Evolutionary conservation across 2,113 vertebrate genomes (phyloP).

Genomic region (Pseudopodoces humilis): DNA sequence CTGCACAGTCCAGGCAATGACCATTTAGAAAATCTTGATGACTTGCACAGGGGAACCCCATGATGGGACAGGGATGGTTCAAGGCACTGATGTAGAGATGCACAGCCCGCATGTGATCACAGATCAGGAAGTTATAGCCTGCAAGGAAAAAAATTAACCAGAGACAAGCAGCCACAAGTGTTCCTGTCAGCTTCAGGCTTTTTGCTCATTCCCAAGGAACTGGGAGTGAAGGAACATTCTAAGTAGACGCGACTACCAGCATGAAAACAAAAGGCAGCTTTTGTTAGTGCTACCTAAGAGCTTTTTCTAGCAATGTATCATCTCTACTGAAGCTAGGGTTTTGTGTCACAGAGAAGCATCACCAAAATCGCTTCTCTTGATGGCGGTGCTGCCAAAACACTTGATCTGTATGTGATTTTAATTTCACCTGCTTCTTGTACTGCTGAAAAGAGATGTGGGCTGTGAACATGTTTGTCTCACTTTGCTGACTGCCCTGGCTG

Average conservation of each 20-base stretch:
- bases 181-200: neutral
- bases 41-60: slow-evolving; percentile 85
- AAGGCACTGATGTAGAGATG: slow-evolving; percentile 88
- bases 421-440: neutral
- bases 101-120: slow-evolving; percentile 96
- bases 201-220: neutral
- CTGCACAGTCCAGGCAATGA: slow-evolving; percentile 79
- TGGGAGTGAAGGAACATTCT: neutral
- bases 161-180: neutral
- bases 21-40: slow-evolving; percentile 85
- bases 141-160: neutral
- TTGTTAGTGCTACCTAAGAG: neutral
- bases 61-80: slow-evolving; percentile 76
- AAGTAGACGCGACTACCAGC: neutral
- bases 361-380: neutral
- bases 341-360: neutral
- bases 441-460: neutral
- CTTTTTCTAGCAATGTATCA: neutral
- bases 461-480: neutral
- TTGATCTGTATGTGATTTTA: neutral
- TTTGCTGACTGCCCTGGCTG: neutral
- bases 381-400: neutral
- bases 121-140: slow-evolving; percentile 91
- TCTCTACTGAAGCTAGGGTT: neutral
- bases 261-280: neutral